These are phyloP conservation scores for Platanista minor DNA, from an alignment of 2,113 vertebrate genomes.

Conservation along the genomic window DNA sequence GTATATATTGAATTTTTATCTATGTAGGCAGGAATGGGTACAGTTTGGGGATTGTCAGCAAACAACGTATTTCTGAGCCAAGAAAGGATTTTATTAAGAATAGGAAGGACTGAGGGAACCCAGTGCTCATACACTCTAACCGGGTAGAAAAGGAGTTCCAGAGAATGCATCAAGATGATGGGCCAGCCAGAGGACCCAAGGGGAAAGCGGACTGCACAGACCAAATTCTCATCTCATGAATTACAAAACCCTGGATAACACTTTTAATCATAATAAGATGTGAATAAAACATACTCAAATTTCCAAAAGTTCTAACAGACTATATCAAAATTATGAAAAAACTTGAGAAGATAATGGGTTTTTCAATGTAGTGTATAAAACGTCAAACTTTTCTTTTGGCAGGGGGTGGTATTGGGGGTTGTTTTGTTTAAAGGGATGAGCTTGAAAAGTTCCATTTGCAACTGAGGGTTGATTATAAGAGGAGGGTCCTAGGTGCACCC, in stretches of 20 bases:
- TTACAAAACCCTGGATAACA: background rate
- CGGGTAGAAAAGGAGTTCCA: background rate
- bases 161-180: accelerated
- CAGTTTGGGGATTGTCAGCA: background rate
- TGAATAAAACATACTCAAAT: background rate
- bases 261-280: background rate
- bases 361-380: background rate
- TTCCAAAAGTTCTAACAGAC: background rate
- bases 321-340: background rate
- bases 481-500: background rate
- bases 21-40: background rate
- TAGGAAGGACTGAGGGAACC: background rate
- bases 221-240: background rate
- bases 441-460: background rate
- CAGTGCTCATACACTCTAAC: background rate
- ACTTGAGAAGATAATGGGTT: background rate
- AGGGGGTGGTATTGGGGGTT: background rate
- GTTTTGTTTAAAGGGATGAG: background rate
- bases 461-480: background rate
- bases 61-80: background rate
- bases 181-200: accelerated
- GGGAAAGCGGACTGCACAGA: background rate
- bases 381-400: background rate
- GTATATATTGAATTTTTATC: background rate
- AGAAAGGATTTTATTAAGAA: background rate